These are phyloP conservation scores for Pseudoips prasinana DNA, from an alignment of 2,888 invertebrate genomes.

Conservation along the genomic window DNA sequence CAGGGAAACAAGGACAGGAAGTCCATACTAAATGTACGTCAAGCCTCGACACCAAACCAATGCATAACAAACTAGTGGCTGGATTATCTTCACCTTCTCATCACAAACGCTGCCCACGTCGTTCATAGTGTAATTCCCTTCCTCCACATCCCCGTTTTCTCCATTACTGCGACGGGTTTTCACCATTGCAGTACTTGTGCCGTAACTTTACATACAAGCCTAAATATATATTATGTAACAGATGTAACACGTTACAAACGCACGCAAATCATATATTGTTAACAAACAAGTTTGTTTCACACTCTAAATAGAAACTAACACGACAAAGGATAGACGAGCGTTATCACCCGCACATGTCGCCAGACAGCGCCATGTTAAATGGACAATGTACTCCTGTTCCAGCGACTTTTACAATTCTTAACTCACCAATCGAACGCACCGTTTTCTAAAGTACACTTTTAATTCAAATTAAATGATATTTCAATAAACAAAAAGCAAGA, in stretches of 20 bases:
- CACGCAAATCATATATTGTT: constrained; percentile 45
- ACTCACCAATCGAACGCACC: constrained; percentile 59
- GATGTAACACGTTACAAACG: constrained; percentile 48
- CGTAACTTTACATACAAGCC: constrained; percentile 59
- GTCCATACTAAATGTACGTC: constrained; percentile 45
- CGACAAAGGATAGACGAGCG: constrained; percentile 69
- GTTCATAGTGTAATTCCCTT: constrained; percentile 72
- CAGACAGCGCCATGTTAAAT: constrained; percentile 73
- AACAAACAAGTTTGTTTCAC: constrained; percentile 38
- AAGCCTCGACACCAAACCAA: constrained; percentile 48
- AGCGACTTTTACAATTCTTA: constrained; percentile 42
- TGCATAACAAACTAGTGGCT: constrained; percentile 46
- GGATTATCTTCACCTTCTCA: constrained; percentile 73
- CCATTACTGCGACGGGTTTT: constrained; percentile 81
- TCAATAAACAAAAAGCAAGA: constrained; percentile 25
- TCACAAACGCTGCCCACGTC: constrained; percentile 74
- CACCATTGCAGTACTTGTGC: constrained; percentile 71
- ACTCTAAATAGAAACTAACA: constrained; percentile 53
- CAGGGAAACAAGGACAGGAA: constrained; percentile 60
- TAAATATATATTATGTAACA: constrained; percentile 58
- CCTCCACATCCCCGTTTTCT: constrained; percentile 77
- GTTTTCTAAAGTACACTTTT: constrained; percentile 33
- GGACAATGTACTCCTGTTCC: constrained; percentile 48
- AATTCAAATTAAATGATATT: constrained; percentile 22
- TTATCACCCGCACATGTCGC: constrained; percentile 76